phyloP scores from a whole-genome alignment of 2,797 vertebrate species.

The Microchirus variegatus region DNA sequence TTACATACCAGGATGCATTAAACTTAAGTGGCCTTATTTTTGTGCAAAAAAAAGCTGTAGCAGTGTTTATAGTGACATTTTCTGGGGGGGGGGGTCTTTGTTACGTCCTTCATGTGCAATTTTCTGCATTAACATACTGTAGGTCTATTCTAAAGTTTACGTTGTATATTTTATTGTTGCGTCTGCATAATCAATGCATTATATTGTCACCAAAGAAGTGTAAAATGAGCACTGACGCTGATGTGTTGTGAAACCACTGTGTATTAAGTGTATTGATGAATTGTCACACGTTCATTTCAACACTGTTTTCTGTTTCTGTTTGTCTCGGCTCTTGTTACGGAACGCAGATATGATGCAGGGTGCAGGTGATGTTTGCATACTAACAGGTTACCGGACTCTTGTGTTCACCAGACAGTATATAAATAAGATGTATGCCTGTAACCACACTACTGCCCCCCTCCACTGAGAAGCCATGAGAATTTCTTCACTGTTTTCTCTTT shows the following conservation, averaged over 20 bases:
- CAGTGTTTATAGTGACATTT: conserved; percentile 37
- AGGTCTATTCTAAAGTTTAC: conserved; percentile 19
- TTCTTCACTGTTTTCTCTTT: conserved; percentile 48
- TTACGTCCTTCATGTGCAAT: conserved; percentile 34
- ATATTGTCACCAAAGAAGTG: conserved; percentile 31
- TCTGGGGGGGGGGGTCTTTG: conserved; percentile 26
- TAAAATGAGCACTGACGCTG: background rate
- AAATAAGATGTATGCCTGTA: conserved; percentile 1
- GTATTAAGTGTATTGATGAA: conserved; percentile 1
- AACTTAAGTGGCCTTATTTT: conserved; percentile 66
- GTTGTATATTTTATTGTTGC: conserved; percentile 11
- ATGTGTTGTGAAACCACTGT: conserved; percentile 1
- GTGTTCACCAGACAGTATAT: conserved; percentile 4
- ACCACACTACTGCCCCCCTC: conserved; percentile 58
- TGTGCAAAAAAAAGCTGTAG: conserved; percentile 50
- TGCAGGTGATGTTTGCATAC: conserved; percentile 3
- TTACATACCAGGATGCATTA: conserved; percentile 23
- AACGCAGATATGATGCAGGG: background rate
- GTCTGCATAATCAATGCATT: conserved; percentile 17
- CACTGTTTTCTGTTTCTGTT: background rate
- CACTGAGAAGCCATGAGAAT: conserved; percentile 53
- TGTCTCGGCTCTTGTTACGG: background rate
- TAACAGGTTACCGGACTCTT: background rate
- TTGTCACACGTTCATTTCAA: conserved; percentile 13
- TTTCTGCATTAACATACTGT: conserved; percentile 22